Base-by-base conservation (phyloP, 2,797 vertebrate species). In the Hyperoplus lanceolatus region DNA sequence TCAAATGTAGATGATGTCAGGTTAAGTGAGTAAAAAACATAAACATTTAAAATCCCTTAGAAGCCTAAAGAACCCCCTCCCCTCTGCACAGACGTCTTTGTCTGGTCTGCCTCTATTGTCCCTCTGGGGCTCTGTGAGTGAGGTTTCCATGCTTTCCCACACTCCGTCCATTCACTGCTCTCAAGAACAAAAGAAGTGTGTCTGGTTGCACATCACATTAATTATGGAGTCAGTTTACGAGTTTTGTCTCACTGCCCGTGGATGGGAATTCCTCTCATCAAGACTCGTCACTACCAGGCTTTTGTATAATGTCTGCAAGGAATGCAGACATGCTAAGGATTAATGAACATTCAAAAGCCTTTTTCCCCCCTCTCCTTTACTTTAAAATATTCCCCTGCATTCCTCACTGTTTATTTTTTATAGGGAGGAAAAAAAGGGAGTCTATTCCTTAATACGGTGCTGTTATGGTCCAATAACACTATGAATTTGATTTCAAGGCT, bases 111-210 rank as follows among this genome's bases (percentile, higher is more conserved):
- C 51, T 81, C 79, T 70, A 72, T 91, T 91, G 85, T 92, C 83
- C 86, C 78, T 6, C 42, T n/a, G 79, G 67, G 83, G 70, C 75
- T 88, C 84, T 92, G 93, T 93, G 92, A 94, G 86, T 91, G 87
- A 71, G 79, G 69, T 83, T 86, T 83, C 85, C 68, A 79, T 82
- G 58, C 87, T 89, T 94, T 94, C 92, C 92, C 93, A 94, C 93
- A 93, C 87, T 92, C 87, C 42, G 49, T 83, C 86, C 85, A 81
- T 93, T 93, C 84, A 90, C 70, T 16, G 78, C 59, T 21, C 48
- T 51, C 76, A 70, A 65, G 81, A 87, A 94, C 93, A 94, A 94
- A 89, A 89, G 91, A 93, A 93, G 93, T 92, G 94, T 95, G 94
- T 94, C 92, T 92, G 85, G 82, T 90, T 92, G 89, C 77, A 88